Base-by-base conservation (phyloP, 2,113 vertebrate genomes). In the Epinephelus lanceolatus region DNA sequence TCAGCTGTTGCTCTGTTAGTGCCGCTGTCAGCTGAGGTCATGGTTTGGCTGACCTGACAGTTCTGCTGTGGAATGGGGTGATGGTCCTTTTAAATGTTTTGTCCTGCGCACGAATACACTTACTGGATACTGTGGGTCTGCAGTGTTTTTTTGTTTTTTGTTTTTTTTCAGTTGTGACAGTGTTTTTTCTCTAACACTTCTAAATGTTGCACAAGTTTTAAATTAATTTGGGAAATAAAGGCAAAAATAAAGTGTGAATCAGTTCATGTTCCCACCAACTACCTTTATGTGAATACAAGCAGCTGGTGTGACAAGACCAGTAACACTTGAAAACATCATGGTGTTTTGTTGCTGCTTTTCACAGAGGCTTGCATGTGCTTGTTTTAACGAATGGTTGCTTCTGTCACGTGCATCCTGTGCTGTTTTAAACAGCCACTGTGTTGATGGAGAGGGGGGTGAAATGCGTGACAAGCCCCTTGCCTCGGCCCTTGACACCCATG, bases 1-100 rank as follows among this genome's bases (percentile, higher is more conserved):
- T 88, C 79, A 86, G 78, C 85, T 85, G 84, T 73, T 68, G 56
- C 62, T 78, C 51, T 76, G 76, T 71, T 80, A 37, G 65, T 84
- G 71, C 81, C 33, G 72, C 73, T 74, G 84, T 86, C 80, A 76
- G 77, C 75, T 59, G 53, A 85, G 74, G 84, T 84, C 81, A 75
- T 12, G 51, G 37, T 60, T 86, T 52, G 70, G 55, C 62, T 86
- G 76, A 89, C 61, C 73, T 77, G 70, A 55, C 57, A 68, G 25
- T 69, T 87, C 57, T 78, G 59, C 67, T 81, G 56, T 68, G 63
- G 71, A 82, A 67, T n/a, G 21, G 6, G 15, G 47, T 40, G 30
- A 67, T 63, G 14, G 6, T 82, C 3, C 42, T 45, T 14, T 66
- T 86, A 7, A 9, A 71, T 49, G 62, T 49, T 55, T 61, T 14